Base-by-base conservation (phyloP, 2,797 vertebrate genomes). In the Pangasius krempfi region DNA sequence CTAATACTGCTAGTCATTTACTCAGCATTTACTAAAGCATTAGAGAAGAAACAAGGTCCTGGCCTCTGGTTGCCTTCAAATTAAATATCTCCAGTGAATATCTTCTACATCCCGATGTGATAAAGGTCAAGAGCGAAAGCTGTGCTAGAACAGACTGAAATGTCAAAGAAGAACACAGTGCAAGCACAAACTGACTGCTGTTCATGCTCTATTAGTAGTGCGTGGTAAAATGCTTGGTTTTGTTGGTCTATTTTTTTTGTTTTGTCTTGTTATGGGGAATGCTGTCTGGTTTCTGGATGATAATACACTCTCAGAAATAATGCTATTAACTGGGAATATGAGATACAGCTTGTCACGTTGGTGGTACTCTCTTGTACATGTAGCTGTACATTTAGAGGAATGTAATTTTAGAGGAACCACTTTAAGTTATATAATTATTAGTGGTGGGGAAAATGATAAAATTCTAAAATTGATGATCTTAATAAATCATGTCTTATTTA, bases 111-210 rank as follows among this genome's bases (percentile, higher is more conserved):
- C 84, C 62, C 10, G 84, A 80, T 12, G 25, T 72, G 83, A 86
- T 81, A 66, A 89, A 86, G 88, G 75, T 86, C 88, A 88, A 80
- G 56, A 30, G 75, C 64, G 40, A 44, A 56, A 58, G 54, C 72
- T 25, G 50, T 70, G 60, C 62, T 25, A 33, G 73, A n/a, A 72
- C 60, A 88, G 44, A 84, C 83, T 58, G 83, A 60, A 88, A 70
- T 80, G 73, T 54, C 62, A 72, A 18, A 25, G 50, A 50, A 6
- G 3, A 37, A 56, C 66, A 33, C 62, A 70, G 62, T 60, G 62
- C 37, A n/a, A 68, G 73, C 50, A 25, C 62, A 70, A 52, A 13
- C 62, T 54, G 56, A 78, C 18, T 84, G 70, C 22, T 33, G 30
- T 62, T 47, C 16, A 10, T 56, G 33, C 27, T 30, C 25, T n/a